Evolutionary conservation across 2,797 vertebrate species (phyloP), one percentile per base, ranked within the genome.

Genomic region (Schizothorax lantsangensis): DNA sequence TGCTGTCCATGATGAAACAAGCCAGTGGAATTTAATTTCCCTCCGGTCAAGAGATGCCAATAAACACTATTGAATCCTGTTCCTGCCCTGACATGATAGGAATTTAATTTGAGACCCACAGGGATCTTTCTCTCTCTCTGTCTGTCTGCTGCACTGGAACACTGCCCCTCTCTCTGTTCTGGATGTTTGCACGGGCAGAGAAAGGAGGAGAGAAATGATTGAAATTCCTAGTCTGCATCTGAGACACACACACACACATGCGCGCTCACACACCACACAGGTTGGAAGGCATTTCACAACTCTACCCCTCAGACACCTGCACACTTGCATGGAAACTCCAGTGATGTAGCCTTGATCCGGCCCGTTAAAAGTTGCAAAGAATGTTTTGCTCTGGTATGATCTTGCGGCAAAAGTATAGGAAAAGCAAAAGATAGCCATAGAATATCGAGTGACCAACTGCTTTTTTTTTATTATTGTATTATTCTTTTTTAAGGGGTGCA

Each of bases 71-170:
- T 95, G 95, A 95, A 95, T 96, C 94, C 94, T 95, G 94, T 94
- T 95, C 79, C 94, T 94, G 93, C 92, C 90, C 94, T 95, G 95
- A 96, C 95, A 95, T 94, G 95, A 96, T 95, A 94, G 95, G 94
- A 95, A 96, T 96, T 96, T 95, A 95, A 96, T 95, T 95, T 95
- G 93, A 93, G 93, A 92, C 94, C 95, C 93, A 95, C 94, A 94
- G 94, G 95, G 86, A 87, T 87, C 45, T 79, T 57, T 83, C 69
- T 69, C 49, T 81, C 45, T 77, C 75, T 74, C 5, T 68, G 47
- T 47, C 80, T 80, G 26, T 74, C 80, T 72, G 26, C 59, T 74
- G 74, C 74, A 30, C 66, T 85, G 85, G 81, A 88, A 84, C 81
- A 80, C 66, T 83, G 68, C 77, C 83, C 59, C 71, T 57, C 71